Evolutionary conservation across 1,140 invertebrate species (phyloP).

Genomic region (Eurosta solidaginis): DNA sequence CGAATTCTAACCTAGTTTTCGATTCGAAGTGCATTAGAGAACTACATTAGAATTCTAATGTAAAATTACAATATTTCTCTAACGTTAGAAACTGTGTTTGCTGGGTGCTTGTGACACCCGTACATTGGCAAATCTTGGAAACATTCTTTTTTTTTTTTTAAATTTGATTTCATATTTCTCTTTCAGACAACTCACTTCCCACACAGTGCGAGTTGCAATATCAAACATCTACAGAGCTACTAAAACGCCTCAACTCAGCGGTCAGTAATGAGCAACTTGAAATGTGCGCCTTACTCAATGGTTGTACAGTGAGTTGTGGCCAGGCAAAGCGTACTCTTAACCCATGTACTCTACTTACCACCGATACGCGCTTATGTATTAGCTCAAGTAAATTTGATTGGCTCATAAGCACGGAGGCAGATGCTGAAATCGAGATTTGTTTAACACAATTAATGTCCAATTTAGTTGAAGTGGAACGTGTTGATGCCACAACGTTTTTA

Average conservation of each 20-base stretch:
- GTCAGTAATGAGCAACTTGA: conserved; percentile 52
- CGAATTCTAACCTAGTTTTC: too few species aligned
- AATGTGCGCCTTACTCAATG: conserved; percentile 60
- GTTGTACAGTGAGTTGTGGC: conserved; percentile 54
- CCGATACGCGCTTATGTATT: conserved; percentile 55
- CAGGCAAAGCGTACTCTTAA: conserved; percentile 49
- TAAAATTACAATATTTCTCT: too few species aligned
- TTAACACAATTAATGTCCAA: conserved; percentile 62
- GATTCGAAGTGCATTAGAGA: too few species aligned
- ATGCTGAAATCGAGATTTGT: conserved; percentile 43
- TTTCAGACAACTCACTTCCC: conserved; percentile 58
- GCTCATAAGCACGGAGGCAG: conserved; percentile 43
- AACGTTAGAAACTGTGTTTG: too few species aligned
- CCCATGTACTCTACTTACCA: conserved; percentile 52
- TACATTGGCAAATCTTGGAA: too few species aligned
- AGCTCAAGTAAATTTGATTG: conserved; percentile 60
- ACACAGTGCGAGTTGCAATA: conserved; percentile 60
- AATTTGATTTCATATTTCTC: not conserved
- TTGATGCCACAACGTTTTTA: conserved; percentile 38
- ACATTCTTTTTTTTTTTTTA: too few species aligned
- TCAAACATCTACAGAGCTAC: conserved; percentile 50
- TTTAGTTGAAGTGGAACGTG: conserved; percentile 63
- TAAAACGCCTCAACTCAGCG: conserved; percentile 43
- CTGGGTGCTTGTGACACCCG: too few species aligned
- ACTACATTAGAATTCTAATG: too few species aligned